Evolutionary conservation across 2,113 vertebrate genomes (phyloP), one percentile per base, ranked within the genome.

Genomic region (Limnothrissa miodon): DNA sequence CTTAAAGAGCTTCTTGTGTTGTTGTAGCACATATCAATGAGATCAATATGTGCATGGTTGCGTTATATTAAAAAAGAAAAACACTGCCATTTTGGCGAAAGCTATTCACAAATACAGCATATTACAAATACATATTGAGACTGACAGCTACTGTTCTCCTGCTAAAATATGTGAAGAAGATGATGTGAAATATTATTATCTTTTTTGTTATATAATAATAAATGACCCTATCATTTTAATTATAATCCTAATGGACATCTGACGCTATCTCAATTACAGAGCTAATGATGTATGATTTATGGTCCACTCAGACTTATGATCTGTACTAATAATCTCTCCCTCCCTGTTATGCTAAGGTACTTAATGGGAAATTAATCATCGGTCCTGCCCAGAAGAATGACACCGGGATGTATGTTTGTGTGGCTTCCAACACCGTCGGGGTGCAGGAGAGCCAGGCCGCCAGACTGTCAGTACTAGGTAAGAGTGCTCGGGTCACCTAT

Each of bases 381-480:
- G 82, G 83, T 8, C 92, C 91, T 0, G 94, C 94, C 0, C 93
- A 89, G 84, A 95, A 93, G 90, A 94, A 91, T 0, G 95, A 98
- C 82, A 91, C 95, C 0, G 97, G 97, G 6, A 88, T 92, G 29
- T 99, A 98, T 0, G 81, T 97, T 83, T 99, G 97, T 0, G 91
- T 97, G 86, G 98, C 97, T 0, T 83, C 92, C 84, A 98, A 99
- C 9, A 91, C 78, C 0, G 93, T 92, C 0, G 97, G 95, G 0
- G 86, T 89, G 78, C 93, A 94, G 86, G 93, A 96, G 89, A 99
- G 97, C 91, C 92, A 93, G 21, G 95, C 93, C 0, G 97, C 96
- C 48, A 93, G 87, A 0, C 93, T 99, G 79, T 93, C 95, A 53
- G 86, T 85, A 13, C 53, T 87, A 33, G 87, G 87, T 88, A 44